These are phyloP conservation scores for Philaethria dido DNA, from an alignment of 2,888 invertebrate genomes.

Conservation along the genomic window DNA sequence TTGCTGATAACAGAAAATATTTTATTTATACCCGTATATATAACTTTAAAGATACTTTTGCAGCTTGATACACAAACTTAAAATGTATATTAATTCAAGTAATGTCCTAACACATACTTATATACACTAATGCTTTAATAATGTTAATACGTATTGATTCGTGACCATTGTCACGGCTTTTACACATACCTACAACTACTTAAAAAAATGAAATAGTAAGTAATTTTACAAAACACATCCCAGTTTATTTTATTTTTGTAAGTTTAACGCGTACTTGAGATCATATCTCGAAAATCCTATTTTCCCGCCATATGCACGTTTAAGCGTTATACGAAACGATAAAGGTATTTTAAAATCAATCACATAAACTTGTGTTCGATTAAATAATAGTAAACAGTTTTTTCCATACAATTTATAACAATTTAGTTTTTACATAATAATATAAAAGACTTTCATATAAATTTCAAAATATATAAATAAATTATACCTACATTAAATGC, in stretches of 20 bases:
- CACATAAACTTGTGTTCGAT: neutral
- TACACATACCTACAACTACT: conserved; percentile 22
- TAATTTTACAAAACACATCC: conserved; percentile 33
- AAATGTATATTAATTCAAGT: too few relatives aligned
- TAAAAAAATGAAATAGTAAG: conserved; percentile 27
- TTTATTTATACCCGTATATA: too few relatives aligned
- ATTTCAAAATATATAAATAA: neutral
- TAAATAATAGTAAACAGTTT: neutral
- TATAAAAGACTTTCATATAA: neutral
- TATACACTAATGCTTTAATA: conserved; percentile 29
- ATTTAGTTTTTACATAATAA: conserved; percentile 4
- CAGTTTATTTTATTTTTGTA: neutral
- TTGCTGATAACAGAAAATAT: neutral
- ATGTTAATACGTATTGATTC: conserved; percentile 44
- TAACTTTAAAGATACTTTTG: neutral
- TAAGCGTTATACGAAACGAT: neutral
- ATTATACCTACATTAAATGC: neutral
- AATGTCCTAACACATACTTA: neutral
- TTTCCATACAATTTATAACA: neutral
- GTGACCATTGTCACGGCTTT: conserved; percentile 58
- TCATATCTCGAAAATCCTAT: neutral
- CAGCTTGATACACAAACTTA: too few relatives aligned
- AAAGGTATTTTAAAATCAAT: neutral
- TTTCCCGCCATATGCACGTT: conserved; percentile 6
- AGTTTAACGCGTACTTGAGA: neutral